A percentile compares a stretch with the other conserved stretches of the same genome.
Evolutionary conservation across 2,113 vertebrate species (phyloP).

Genomic region (Eublepharis macularius): DNA sequence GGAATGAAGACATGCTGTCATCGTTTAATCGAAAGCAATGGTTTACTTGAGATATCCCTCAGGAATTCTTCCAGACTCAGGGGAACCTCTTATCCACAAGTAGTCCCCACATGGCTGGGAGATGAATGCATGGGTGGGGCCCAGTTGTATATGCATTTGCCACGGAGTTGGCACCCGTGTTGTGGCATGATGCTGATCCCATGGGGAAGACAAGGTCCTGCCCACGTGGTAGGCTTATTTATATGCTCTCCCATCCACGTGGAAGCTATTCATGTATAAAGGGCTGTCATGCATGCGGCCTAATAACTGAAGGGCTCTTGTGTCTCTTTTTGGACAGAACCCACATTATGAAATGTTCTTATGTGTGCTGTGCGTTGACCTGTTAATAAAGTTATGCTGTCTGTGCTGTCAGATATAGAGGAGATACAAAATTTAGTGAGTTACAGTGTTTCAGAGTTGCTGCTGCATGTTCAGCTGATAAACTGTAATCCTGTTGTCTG

Average conservation of each 20-base stretch:
- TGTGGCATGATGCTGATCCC: neutral
- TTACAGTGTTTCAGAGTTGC: neutral
- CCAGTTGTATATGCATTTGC: neutral
- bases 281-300: neutral
- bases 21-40: neutral
- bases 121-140: neutral
- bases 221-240: neutral
- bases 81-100: too few species aligned
- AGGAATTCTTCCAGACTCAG: neutral
- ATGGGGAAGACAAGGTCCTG: neutral
- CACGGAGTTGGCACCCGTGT: neutral
- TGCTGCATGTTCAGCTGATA: neutral
- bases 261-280: neutral
- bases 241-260: too few species aligned
- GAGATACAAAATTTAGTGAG: neutral
- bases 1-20: too few species aligned
- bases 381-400: rapidly evolving
- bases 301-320: neutral
- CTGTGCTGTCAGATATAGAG: neutral
- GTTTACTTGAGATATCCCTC: neutral
- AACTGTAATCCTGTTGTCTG: neutral
- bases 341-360: neutral
- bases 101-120: neutral
- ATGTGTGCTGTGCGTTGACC: neutral
- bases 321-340: neutral